These are phyloP conservation scores for Synanthedon formicaeformis DNA, from an alignment of 2,888 invertebrate species.

Conservation along the genomic window DNA sequence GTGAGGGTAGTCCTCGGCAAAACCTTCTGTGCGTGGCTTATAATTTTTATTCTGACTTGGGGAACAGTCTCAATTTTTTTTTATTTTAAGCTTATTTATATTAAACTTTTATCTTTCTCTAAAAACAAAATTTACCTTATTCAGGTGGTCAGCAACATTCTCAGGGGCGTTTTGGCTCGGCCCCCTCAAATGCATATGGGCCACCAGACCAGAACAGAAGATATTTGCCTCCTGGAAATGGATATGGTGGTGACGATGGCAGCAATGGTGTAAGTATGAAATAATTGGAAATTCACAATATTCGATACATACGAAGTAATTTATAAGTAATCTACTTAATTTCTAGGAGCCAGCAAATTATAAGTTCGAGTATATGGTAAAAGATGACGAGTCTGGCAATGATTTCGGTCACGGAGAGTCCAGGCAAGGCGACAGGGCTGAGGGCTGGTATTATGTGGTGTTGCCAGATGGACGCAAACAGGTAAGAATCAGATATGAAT, in stretches of 20 bases:
- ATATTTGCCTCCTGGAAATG: conserved; percentile 45
- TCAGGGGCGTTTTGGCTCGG: conserved; percentile 34
- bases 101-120: too few species aligned
- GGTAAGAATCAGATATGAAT: conserved; percentile 27
- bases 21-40: too few species aligned
- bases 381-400: conserved; percentile 73
- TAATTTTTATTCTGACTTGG: too few species aligned
- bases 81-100: too few species aligned
- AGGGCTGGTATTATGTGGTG: conserved; percentile 75
- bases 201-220: conserved; percentile 30
- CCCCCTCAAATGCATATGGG: conserved; percentile 21
- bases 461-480: conserved; percentile 78
- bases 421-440: conserved; percentile 72
- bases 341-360: conserved; percentile 75
- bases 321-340: too few species aligned
- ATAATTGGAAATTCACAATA: too few species aligned
- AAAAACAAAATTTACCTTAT: too few species aligned
- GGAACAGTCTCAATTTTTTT: too few species aligned
- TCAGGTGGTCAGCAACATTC: conserved; percentile 17
- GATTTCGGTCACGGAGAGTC: conserved; percentile 77
- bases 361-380: conserved; percentile 76
- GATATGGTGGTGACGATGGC: conserved; percentile 33
- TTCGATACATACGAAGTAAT: too few species aligned
- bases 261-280: conserved; percentile 33
- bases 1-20: too few species aligned